phyloP scores from a whole-genome alignment of 2,888 invertebrate species.

The Cephonodes hylas region DNA sequence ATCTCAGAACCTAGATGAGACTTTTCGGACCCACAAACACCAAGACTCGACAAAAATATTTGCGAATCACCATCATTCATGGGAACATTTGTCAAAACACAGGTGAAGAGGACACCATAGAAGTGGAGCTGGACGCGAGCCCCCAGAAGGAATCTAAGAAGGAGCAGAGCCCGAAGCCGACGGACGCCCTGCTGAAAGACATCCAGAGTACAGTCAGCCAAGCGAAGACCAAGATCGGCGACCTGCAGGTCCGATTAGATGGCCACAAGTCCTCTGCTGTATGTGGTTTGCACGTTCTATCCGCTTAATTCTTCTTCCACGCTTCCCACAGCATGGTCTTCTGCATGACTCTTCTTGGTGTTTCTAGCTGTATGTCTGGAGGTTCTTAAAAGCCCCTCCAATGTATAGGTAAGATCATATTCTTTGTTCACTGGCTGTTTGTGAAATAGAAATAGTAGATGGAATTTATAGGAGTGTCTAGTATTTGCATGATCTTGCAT shows the following conservation, averaged over 20 bases:
- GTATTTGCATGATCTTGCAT: too few species aligned
- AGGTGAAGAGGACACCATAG: constrained; percentile 73
- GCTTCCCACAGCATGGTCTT: background rate
- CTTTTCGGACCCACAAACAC: too few species aligned
- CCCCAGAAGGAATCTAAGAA: constrained; percentile 40
- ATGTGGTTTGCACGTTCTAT: constrained; percentile 76
- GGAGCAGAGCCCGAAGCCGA: constrained; percentile 59
- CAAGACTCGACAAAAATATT: too few species aligned
- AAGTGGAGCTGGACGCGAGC: constrained; percentile 48
- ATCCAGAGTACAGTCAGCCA: constrained; percentile 81
- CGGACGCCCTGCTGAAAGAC: constrained; percentile 70
- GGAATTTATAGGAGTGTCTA: too few species aligned
- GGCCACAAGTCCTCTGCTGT: constrained; percentile 66
- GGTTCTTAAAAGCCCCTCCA: background rate
- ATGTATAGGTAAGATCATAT: background rate
- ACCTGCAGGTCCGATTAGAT: constrained; percentile 81
- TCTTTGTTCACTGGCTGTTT: too few species aligned
- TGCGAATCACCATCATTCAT: too few species aligned
- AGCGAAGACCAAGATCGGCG: constrained; percentile 83
- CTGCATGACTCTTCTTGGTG: constrained; percentile 9
- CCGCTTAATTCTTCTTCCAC: constrained; percentile 36
- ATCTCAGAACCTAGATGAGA: too few species aligned
- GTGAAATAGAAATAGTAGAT: too few species aligned
- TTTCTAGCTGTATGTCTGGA: background rate
- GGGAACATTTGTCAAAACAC: too few species aligned